phyloP scores from a whole-genome alignment of 2,113 vertebrate genomes.

The Tricholaema leucomelas region DNA sequence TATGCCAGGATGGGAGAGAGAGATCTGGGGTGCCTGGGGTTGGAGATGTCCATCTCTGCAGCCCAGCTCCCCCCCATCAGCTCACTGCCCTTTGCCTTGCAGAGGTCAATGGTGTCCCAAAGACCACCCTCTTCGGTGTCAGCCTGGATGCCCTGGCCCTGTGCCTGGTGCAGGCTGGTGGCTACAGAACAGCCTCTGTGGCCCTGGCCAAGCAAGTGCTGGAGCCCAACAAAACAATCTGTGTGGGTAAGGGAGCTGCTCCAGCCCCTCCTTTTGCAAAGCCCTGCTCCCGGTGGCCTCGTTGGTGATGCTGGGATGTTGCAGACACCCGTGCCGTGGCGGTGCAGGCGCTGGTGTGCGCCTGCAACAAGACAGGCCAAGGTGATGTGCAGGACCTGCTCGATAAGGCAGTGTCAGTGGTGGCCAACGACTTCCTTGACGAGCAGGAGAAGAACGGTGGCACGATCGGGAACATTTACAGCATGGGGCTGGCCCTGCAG shows the following conservation, averaged over 20 bases:
- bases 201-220: too few species aligned
- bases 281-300: rapidly evolving
- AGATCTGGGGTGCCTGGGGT: too few species aligned
- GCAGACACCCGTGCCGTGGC: conserved; percentile 68
- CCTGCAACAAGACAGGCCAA: background rate
- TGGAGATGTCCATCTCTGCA: too few species aligned
- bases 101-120: too few species aligned
- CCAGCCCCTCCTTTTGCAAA: rapidly evolving
- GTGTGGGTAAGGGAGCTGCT: conserved; percentile 9
- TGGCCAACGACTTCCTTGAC: conserved; percentile 15
- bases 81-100: too few species aligned
- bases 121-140: too few species aligned
- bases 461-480: conserved; percentile 69
- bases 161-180: too few species aligned
- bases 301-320: background rate
- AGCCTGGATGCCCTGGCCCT: too few species aligned
- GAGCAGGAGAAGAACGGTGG: conserved; percentile 1
- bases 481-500: conserved; percentile 77
- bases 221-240: too few species aligned
- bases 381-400: background rate
- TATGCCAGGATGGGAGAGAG: too few species aligned
- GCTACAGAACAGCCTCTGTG: too few species aligned
- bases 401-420: rapidly evolving
- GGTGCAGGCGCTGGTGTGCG: conserved; percentile 58
- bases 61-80: too few species aligned